Evolutionary conservation across 2,797 vertebrate genomes (phyloP).

Genomic region (Phaenicophaeus curvirostris): DNA sequence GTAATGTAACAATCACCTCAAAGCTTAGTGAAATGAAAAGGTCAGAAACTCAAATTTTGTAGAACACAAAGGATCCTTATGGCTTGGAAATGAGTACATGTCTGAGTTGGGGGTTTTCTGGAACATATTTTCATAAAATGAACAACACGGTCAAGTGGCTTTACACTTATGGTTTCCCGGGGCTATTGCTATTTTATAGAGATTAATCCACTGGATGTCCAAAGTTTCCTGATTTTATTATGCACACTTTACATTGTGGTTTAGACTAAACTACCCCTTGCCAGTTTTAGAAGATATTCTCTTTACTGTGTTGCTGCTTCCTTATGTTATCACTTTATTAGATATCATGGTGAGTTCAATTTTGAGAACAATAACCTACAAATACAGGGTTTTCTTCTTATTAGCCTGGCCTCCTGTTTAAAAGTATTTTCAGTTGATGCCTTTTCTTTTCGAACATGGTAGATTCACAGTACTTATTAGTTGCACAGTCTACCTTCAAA

Average conservation of each 20-base stretch:
- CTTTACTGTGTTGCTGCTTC: background rate
- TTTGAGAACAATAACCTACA: background rate
- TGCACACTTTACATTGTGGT: conserved; percentile 42
- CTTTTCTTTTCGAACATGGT: background rate
- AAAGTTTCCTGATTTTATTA: conserved; percentile 63
- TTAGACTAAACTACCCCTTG: conserved; percentile 60
- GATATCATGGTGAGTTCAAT: background rate
- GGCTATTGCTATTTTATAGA: conserved; percentile 63
- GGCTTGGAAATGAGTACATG: background rate
- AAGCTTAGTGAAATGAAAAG: background rate
- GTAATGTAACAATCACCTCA: background rate
- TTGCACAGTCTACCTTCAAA: background rate
- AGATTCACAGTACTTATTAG: background rate
- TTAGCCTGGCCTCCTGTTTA: background rate
- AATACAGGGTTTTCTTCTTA: background rate
- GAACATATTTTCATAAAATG: conserved; percentile 33
- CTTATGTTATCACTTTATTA: background rate
- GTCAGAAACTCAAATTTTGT: background rate
- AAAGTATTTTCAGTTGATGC: background rate
- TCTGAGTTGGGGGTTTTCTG: background rate
- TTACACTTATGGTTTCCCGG: conserved; percentile 58
- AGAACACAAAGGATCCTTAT: background rate
- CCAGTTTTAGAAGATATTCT: conserved; percentile 41
- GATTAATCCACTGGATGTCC: conserved; percentile 39
- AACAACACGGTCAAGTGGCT: conserved; percentile 28